Evolutionary conservation across 2,797 vertebrate species (phyloP), one percentile per base, ranked within the genome.

Genomic region (Falco berigora): DNA sequence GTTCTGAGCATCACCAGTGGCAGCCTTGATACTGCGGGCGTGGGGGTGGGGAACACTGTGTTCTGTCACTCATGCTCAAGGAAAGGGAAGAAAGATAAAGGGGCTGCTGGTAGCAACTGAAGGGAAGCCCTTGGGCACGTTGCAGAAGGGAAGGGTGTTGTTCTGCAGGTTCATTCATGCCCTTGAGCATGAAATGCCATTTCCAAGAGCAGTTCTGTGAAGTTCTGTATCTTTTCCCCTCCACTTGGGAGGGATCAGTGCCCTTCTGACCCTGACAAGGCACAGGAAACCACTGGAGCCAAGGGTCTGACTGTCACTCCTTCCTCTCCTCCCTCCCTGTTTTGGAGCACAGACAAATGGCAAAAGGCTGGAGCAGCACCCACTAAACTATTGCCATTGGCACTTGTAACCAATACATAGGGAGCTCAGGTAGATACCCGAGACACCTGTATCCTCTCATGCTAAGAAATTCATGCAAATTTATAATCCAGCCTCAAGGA

Each of bases 181-280:
- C 67, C 63, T 71, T 87, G 71, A 95, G 68, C 58, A 55, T 34
- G 53, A 83, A 91, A 88, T 62, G 32, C 14, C 8, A 18, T 88
- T 94, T 92, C 72, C 89, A 96, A 80, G 53, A 87, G 34, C 49
- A 80, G n/a, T 42, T 83, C 42, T 92, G 44, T 78, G 78, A 86
- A 85, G 34, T 6, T 0, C 1, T 64, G 25, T 62, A 20, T 78
- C 49, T 89, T 88, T 76, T 71, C 46, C 67, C 67, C 67, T 86
- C 63, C 1, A 3, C n/a, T 42, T 76, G 74, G 86, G 80, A 95
- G 86, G 71, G 25, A 71, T 36, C 17, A 38, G 23, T 94, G 91
- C 78, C 86, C 92, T 96, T 91, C 56, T 93, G 78, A 96, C 88
- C 86, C 92, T 89, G 81, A 82, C 77, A 71, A 86, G 53, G 91